These are phyloP conservation scores for Diadumene lineata DNA, from an alignment of 92 coral and sea anemone species.

Conservation along the genomic window DNA sequence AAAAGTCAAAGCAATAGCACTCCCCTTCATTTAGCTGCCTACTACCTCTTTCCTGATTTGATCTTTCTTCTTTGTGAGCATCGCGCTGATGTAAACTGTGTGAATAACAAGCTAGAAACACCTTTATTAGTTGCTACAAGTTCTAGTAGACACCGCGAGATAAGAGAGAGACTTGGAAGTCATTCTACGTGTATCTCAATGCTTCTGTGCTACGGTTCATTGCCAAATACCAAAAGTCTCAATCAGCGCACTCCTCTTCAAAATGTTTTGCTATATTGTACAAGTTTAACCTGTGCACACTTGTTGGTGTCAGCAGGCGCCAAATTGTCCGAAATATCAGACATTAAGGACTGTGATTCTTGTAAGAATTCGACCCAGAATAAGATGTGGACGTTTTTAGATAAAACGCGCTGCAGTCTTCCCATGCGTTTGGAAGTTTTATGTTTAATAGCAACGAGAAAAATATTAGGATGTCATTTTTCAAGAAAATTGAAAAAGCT, in stretches of 20 bases:
- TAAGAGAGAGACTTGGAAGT: constrained; percentile 45
- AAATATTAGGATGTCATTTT: constrained; percentile 27
- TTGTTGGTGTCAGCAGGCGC: constrained; percentile 40
- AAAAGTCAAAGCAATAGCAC: constrained; percentile 29
- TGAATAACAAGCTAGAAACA: constrained; percentile 45
- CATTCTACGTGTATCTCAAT: constrained; percentile 56
- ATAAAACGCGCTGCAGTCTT: background rate
- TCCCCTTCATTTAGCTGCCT: constrained; percentile 65
- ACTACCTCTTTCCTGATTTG: constrained; percentile 45
- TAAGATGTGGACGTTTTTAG: constrained; percentile 2
- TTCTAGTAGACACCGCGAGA: constrained; percentile 34
- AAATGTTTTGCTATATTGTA: constrained; percentile 10
- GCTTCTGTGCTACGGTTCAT: constrained; percentile 65
- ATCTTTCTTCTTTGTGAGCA: constrained; percentile 56
- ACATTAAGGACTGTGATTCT: background rate
- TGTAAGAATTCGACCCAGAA: background rate
- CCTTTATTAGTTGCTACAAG: constrained; percentile 57
- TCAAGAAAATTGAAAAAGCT: constrained; percentile 15
- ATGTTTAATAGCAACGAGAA: constrained; percentile 40
- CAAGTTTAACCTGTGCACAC: constrained; percentile 15
- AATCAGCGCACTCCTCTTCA: constrained; percentile 16
- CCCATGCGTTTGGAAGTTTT: constrained; percentile 42
- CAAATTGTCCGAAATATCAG: background rate
- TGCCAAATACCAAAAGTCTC: constrained; percentile 32
- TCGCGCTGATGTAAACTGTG: constrained; percentile 63